These are phyloP conservation scores for Gymnosoma rotundatum DNA, from an alignment of 2,888 invertebrate genomes.

Conservation along the genomic window DNA sequence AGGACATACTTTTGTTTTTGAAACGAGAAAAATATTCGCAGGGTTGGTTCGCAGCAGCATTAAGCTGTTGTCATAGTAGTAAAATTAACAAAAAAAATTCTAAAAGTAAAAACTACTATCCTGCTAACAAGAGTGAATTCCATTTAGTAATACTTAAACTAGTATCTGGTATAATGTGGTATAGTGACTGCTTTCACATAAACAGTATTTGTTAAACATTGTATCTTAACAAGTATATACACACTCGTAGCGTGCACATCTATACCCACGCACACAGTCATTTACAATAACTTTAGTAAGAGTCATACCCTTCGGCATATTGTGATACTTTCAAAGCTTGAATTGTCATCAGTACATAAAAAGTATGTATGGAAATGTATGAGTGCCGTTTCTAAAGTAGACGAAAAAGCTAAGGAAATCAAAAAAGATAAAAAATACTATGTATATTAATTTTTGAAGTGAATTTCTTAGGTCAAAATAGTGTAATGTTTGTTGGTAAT, in stretches of 20 bases:
- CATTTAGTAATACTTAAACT: conserved; percentile 4
- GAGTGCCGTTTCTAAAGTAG: not conserved
- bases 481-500: too few relatives aligned
- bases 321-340: not conserved
- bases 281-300: conserved; percentile 17
- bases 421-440: too few relatives aligned
- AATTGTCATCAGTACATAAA: conserved; percentile 1
- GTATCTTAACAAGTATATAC: not conserved
- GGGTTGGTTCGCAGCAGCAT: not conserved
- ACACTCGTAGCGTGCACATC: not conserved
- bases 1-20: conserved; percentile 50
- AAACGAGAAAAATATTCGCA: not conserved
- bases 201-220: conserved; percentile 1
- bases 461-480: too few relatives aligned
- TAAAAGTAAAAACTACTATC: too few relatives aligned
- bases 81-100: not conserved
- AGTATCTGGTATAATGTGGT: not conserved
- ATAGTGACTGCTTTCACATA: not conserved
- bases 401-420: too few relatives aligned
- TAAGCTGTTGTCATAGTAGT: not conserved
- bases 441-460: too few relatives aligned
- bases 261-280: not conserved
- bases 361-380: not conserved
- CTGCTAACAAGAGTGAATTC: conserved; percentile 1
- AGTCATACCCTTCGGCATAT: conserved; percentile 1